phyloP scores from a whole-genome alignment of 1,140 invertebrate species.

The Cotesia chilonis region DNA sequence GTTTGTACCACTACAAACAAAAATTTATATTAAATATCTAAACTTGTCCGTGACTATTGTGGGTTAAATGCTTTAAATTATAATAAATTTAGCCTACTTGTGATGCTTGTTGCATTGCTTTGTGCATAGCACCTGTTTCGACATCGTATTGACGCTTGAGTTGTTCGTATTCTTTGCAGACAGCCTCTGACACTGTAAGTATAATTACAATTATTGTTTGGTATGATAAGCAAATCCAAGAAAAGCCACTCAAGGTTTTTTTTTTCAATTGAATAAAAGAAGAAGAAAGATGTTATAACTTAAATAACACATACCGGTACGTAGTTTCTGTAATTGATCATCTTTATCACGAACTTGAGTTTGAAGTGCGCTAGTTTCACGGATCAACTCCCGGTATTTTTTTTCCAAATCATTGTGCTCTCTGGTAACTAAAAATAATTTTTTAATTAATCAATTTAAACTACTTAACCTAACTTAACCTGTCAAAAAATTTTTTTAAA shows the following conservation, averaged over 20 bases:
- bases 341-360: constrained; percentile 70
- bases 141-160: constrained; percentile 77
- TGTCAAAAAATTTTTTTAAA: constrained; percentile 2
- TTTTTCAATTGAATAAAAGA: too few species aligned
- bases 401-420: constrained; percentile 71
- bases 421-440: constrained; percentile 65
- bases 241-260: constrained; percentile 7
- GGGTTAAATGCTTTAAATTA: background rate
- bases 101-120: constrained; percentile 67
- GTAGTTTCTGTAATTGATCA: constrained; percentile 70
- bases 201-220: constrained; percentile 29
- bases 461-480: too few species aligned
- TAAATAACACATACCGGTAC: constrained; percentile 57
- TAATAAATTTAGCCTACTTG: constrained; percentile 53
- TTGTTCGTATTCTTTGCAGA: constrained; percentile 78
- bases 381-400: constrained; percentile 68
- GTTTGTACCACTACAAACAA: constrained; percentile 73
- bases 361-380: constrained; percentile 68
- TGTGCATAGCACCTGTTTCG: constrained; percentile 75
- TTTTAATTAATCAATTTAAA: background rate
- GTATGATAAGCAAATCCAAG: constrained; percentile 13
- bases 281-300: too few species aligned
- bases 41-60: too few species aligned
- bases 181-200: constrained; percentile 71
- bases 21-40: too few species aligned